phyloP scores from a whole-genome alignment of 2,888 invertebrate species.

The Eupeodes luniger region DNA sequence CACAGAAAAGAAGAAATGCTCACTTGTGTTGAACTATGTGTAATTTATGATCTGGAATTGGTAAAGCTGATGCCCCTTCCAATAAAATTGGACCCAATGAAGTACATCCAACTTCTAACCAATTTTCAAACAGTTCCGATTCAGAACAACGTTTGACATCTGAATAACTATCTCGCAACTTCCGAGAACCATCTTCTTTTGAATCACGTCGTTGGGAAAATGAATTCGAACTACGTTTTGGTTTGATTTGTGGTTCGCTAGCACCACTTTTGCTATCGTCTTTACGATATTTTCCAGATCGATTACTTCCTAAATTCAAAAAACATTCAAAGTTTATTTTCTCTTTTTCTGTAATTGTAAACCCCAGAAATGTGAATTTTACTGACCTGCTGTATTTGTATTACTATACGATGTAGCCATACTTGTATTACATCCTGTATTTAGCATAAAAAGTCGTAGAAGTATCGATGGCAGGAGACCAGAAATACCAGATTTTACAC shows the following conservation, averaged over 20 bases:
- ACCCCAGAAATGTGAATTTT: neutral
- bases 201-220: conserved; percentile 83
- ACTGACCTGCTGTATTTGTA: conserved; percentile 86
- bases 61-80: conserved; percentile 94
- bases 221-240: conserved; percentile 82
- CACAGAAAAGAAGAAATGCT: conserved; percentile 55
- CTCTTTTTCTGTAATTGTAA: too few relatives aligned
- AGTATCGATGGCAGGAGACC: conserved; percentile 91
- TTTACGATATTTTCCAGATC: conserved; percentile 82
- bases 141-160: conserved; percentile 81
- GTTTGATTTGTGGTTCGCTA: conserved; percentile 72
- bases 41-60: conserved; percentile 90
- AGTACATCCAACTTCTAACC: conserved; percentile 96
- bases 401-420: conserved; percentile 86
- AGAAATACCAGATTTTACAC: conserved; percentile 95
- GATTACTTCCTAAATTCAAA: conserved; percentile 81
- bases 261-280: conserved; percentile 81
- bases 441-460: conserved; percentile 88
- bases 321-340: neutral
- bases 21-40: conserved; percentile 92
- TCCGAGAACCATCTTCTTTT: conserved; percentile 80
- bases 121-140: conserved; percentile 87
- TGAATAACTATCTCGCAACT: conserved; percentile 81
- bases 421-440: conserved; percentile 84
- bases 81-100: conserved; percentile 95